Percentiles rank a stretch among this genome's conserved stretches.
phyloP scores from a whole-genome alignment of 2,113 vertebrate genomes.

The Tricholaema leucomelas region DNA sequence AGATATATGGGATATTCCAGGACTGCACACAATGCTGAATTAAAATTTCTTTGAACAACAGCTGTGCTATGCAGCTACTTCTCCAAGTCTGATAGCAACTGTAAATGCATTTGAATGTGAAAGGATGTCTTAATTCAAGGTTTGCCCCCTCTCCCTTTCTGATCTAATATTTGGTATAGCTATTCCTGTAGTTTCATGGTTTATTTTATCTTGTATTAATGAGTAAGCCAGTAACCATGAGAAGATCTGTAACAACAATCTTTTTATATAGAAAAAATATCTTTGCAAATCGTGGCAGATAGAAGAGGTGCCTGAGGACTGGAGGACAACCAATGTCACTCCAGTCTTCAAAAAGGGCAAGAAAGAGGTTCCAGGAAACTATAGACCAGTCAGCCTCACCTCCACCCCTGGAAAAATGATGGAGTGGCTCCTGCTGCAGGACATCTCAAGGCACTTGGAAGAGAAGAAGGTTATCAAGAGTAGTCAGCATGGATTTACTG shows the following conservation, averaged over 20 bases:
- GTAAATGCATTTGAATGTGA: not conserved
- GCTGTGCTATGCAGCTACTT: not conserved
- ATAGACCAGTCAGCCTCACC: too few species aligned
- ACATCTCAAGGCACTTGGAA: too few species aligned
- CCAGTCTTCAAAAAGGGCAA: too few species aligned
- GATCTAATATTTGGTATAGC: not conserved
- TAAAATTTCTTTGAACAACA: not conserved
- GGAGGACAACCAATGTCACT: too few species aligned
- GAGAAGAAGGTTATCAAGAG: too few species aligned
- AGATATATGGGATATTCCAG: not conserved
- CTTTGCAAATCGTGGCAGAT: too few species aligned
- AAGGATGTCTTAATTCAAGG: not conserved
- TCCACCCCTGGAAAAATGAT: too few species aligned
- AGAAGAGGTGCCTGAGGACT: too few species aligned
- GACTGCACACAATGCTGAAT: not conserved
- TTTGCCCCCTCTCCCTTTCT: not conserved
- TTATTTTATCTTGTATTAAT: conserved; percentile 27
- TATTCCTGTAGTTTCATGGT: not conserved
- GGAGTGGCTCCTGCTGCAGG: too few species aligned
- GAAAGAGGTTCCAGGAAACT: too few species aligned
- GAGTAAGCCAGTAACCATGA: not conserved
- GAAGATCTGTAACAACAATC: not conserved
- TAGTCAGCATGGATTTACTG: too few species aligned
- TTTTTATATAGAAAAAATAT: too few species aligned
- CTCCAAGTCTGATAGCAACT: not conserved